These are phyloP conservation scores for Lacanobia wlatinum DNA, from an alignment of 2,888 invertebrate species.

Conservation along the genomic window DNA sequence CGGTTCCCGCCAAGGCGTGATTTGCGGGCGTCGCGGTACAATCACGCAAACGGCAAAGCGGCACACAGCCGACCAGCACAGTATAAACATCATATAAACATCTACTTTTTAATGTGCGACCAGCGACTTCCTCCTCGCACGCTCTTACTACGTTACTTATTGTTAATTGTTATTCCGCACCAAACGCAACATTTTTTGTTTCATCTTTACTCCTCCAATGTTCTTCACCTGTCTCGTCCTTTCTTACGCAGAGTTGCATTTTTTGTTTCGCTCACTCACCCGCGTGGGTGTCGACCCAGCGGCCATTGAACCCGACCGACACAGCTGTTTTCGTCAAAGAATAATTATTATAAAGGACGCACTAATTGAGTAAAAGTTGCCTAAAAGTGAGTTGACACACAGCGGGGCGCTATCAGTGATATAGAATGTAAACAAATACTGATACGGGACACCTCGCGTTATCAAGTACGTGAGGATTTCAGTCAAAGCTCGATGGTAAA, in stretches of 20 bases:
- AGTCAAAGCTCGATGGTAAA: constrained; percentile 22
- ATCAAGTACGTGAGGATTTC: constrained; percentile 35
- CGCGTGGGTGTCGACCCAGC: constrained; percentile 77
- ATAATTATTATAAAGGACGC: constrained; percentile 67
- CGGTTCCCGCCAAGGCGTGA: background rate
- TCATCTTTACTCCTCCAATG: constrained; percentile 72
- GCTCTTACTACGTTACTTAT: constrained; percentile 65
- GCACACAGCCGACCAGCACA: background rate
- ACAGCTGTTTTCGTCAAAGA: constrained; percentile 81
- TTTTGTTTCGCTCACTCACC: constrained; percentile 66
- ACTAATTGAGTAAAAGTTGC: constrained; percentile 63
- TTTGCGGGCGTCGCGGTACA: constrained; percentile 22
- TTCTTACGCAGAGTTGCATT: constrained; percentile 53
- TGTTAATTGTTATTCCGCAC: constrained; percentile 78
- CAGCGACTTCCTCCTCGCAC: constrained; percentile 50
- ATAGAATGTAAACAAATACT: constrained; percentile 47
- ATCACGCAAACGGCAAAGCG: constrained; percentile 33
- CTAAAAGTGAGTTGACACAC: constrained; percentile 50
- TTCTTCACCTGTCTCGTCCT: constrained; percentile 65
- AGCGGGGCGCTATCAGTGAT: constrained; percentile 33
- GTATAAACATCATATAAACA: too few relatives aligned
- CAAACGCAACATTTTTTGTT: constrained; percentile 72
- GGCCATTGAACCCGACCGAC: constrained; percentile 78
- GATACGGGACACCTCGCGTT: constrained; percentile 46
- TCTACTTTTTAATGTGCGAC: too few relatives aligned